Conservation (phyloP, 2,888 invertebrate genomes). For the Drosophila meridionalis region DNA sequence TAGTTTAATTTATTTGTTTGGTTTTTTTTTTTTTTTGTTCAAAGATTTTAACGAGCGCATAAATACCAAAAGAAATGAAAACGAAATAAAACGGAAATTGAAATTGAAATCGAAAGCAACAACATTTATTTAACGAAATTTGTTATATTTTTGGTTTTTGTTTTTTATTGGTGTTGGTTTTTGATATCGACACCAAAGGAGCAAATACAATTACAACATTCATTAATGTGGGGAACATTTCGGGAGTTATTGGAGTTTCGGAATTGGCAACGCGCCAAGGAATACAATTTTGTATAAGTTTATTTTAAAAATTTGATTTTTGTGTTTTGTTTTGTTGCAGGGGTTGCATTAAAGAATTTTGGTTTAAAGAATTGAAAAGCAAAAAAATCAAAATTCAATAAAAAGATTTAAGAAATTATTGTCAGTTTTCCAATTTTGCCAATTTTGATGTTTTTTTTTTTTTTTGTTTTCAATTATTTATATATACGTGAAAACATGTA, state of each 20-base stretch:
- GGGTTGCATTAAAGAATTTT: constrained; percentile 48
- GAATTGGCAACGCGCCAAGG: constrained; percentile 53
- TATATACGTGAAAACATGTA: constrained; percentile 52
- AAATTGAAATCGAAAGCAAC: constrained; percentile 59
- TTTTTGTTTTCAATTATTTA: constrained; percentile 71
- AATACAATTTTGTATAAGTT: constrained; percentile 10
- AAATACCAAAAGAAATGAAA: constrained; percentile 53
- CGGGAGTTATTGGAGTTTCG: constrained; percentile 30
- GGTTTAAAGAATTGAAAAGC: constrained; percentile 47
- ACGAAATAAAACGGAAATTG: constrained; percentile 17
- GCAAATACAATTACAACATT: constrained; percentile 80
- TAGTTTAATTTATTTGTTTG: constrained; percentile 30
- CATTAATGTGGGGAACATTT: constrained; percentile 60
- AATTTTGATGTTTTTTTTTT: constrained; percentile 76
- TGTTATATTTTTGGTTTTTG: constrained; percentile 45
- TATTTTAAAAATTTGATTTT: constrained; percentile 12
- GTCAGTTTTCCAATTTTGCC: constrained; percentile 80
- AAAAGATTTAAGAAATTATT: constrained; percentile 47
- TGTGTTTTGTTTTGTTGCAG: constrained; percentile 42
- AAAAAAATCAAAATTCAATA: constrained; percentile 37
- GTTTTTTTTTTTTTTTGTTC: constrained; percentile 31
- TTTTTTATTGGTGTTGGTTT: constrained; percentile 54
- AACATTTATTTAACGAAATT: constrained; percentile 79
- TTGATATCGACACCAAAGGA: constrained; percentile 74
- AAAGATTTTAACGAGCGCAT: constrained; percentile 73